Evolutionary conservation across 1,140 invertebrate species (phyloP), one percentile per base, ranked within the genome.

Genomic region (Hormaphis cornu): DNA sequence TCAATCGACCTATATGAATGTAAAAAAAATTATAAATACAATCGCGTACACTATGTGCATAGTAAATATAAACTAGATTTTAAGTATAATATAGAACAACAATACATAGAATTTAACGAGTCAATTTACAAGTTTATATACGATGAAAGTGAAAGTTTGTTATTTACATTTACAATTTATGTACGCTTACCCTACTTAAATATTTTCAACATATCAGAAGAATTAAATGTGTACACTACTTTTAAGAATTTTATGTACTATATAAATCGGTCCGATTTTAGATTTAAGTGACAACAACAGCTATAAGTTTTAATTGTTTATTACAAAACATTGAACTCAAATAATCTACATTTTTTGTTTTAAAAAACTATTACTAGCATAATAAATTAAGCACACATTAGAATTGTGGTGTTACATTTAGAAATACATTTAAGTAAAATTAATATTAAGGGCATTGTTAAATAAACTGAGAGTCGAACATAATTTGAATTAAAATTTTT

Each of bases 111-210:
- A 66, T 48, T 66, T 50, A 66, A 48, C 50, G 42, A 48, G 42
- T 66, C 61, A 66, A 66, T 66, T 66, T 66, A 66, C 61, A 66
- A 50, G 44, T 66, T 66, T 66, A 66, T 66, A 66, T 59, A 59
- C 22, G 20, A 48, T 14, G 3, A 33, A 33, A 22, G 22, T 66
- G 10, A 66, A 28, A 63, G n/a, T 63, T 63, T 30, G 40, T 46
- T n/a, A 63, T 46, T 63, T 63, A 63, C 44, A 63, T 22, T 61
- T 20, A 61, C 28, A 26, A 46, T 48, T 22, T 66, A 35, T 50
- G 42, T 66, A 66, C 44, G 30, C 42, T 44, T 44, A 24, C 37
- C 42, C 56, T 59, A 66, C 30, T 46, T 48, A 30, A 66, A 46
- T 30, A 46, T 66, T 35, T 40, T 66, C 28, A 48, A 66, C 61